Evolutionary conservation across 2,888 invertebrate species (phyloP).

Genomic region (Siphonodentalium dalli): DNA sequence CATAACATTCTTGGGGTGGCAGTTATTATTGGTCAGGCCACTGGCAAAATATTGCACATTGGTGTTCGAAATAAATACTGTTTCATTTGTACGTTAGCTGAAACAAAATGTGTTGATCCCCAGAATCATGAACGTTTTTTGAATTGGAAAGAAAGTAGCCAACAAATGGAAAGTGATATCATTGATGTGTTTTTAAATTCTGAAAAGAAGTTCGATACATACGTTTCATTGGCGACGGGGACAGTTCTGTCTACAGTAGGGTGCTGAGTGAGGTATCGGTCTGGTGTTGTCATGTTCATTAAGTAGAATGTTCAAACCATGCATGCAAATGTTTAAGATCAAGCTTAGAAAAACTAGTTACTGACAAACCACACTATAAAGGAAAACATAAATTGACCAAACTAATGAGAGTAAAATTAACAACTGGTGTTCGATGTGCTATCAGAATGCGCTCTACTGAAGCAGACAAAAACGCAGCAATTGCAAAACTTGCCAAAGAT

Average conservation of each 20-base stretch:
- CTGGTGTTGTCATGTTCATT: constrained; percentile 11
- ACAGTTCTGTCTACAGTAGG: constrained; percentile 19
- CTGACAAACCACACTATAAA: constrained; percentile 8
- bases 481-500: constrained; percentile 15
- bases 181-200: constrained; percentile 24
- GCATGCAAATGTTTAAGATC: constrained; percentile 17
- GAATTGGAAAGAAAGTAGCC: constrained; percentile 22
- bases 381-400: constrained; percentile 12
- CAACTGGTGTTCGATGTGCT: constrained; percentile 25
- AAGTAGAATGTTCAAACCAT: constrained; percentile 21
- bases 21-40: constrained; percentile 15
- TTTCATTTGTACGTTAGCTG: constrained; percentile 12
- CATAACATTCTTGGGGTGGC: constrained; percentile 22
- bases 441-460: constrained; percentile 18
- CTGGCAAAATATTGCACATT: constrained; percentile 10
- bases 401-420: constrained; percentile 5
- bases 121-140: constrained; percentile 19
- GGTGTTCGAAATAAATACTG: constrained; percentile 19
- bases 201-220: constrained; percentile 14
- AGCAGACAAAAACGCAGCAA: too few relatives aligned
- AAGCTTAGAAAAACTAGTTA: constrained; percentile 12
- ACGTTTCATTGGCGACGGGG: constrained; percentile 23
- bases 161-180: constrained; percentile 27
- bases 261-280: constrained; percentile 8
- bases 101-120: constrained; percentile 1